Evolutionary conservation across 2,113 vertebrate species (phyloP).

Genomic region (Heterotis niloticus): DNA sequence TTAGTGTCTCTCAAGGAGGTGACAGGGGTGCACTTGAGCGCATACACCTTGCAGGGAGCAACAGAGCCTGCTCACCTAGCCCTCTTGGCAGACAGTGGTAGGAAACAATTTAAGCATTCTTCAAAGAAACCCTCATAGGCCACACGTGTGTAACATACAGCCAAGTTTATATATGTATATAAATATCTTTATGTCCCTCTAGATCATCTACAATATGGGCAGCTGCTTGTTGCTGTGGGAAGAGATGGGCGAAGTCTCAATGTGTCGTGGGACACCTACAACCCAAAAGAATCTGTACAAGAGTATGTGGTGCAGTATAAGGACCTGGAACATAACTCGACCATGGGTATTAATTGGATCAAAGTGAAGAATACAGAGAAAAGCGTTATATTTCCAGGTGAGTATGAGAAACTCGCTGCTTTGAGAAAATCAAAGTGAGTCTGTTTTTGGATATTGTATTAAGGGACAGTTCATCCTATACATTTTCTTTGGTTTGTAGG

Average conservation of each 20-base stretch:
- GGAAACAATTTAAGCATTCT: background rate
- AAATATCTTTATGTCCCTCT: background rate
- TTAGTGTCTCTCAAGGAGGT: conserved; percentile 31
- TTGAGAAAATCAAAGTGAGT: background rate
- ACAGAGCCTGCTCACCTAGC: conserved; percentile 43
- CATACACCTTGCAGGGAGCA: conserved; percentile 45
- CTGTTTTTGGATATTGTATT: too few relatives aligned
- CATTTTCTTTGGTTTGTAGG: too few relatives aligned
- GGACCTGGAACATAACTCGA: conserved; percentile 30
- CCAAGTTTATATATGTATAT: background rate
- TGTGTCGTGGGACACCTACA: conserved; percentile 48
- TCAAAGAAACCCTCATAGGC: background rate
- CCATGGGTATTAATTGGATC: conserved; percentile 54
- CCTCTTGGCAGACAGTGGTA: conserved; percentile 40
- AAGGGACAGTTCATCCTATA: too few relatives aligned
- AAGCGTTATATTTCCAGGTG: conserved; percentile 42
- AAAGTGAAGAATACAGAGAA: conserved; percentile 44
- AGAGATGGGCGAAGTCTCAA: conserved; percentile 40
- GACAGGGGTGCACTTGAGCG: conserved; percentile 42
- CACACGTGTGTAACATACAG: background rate
- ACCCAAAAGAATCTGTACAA: conserved; percentile 24
- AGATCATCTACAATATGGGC: background rate
- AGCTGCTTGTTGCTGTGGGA: background rate
- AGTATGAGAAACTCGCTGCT: background rate
- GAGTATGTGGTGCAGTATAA: conserved; percentile 62